These are phyloP conservation scores for Scomber scombrus DNA, from an alignment of 2,113 vertebrate genomes.

Conservation along the genomic window DNA sequence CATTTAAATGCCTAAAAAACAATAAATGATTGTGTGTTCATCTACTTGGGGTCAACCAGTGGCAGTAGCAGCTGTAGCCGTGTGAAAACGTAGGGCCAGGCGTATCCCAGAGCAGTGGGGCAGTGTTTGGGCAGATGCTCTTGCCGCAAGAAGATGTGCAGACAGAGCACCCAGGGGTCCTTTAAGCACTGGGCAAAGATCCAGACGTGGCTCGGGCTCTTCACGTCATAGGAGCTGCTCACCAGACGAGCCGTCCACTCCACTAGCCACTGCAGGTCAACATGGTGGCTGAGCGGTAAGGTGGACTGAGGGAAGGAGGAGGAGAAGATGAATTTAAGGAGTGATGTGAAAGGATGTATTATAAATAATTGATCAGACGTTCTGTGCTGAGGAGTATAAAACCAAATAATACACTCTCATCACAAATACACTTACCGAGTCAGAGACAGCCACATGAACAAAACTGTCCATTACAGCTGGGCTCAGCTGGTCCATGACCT, in stretches of 20 bases:
- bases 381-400: no score
- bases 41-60: conserved; percentile 96
- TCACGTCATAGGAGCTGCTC: conserved; percentile 97
- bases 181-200: conserved; percentile 97
- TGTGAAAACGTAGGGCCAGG: conserved; percentile 97
- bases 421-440: conserved; percentile 88
- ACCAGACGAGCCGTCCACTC: conserved; percentile 97
- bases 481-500: conserved; percentile 98
- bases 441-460: conserved; percentile 95
- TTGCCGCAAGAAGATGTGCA: conserved; percentile 96
- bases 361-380: background rate
- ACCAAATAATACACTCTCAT: background rate
- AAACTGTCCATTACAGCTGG: conserved; percentile 97
- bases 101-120: conserved; percentile 95
- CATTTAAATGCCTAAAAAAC: background rate
- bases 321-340: background rate
- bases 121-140: conserved; percentile 98
- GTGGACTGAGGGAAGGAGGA: conserved; percentile 83
- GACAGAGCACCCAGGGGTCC: conserved; percentile 98
- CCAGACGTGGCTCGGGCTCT: conserved; percentile 98
- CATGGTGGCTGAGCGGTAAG: conserved; percentile 90
- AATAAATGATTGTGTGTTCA: background rate
- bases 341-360: background rate
- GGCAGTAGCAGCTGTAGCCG: conserved; percentile 96
- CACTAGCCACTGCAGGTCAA: conserved; percentile 97